Conservation (phyloP, 2,888 invertebrate genomes). For the Mythimna ferrago region DNA sequence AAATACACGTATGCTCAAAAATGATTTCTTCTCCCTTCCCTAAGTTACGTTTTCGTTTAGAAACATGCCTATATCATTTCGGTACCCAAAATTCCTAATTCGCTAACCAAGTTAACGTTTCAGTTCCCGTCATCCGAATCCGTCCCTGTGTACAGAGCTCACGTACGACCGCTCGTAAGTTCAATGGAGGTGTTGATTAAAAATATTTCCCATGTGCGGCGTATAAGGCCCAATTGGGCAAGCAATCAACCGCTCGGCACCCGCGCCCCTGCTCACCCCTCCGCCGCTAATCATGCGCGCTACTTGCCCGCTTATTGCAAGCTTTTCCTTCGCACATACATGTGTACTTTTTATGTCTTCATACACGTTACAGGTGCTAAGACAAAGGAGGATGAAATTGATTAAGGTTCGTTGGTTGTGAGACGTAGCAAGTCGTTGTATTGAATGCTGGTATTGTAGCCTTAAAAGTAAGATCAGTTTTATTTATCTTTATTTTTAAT, state of each 20-base stretch:
- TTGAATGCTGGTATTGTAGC: not conserved
- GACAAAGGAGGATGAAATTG: constrained; percentile 62
- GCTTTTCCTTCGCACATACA: constrained; percentile 55
- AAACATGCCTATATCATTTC: too few relatives aligned
- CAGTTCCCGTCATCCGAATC: constrained; percentile 65
- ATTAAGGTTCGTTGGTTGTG: constrained; percentile 32
- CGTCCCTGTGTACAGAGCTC: constrained; percentile 84
- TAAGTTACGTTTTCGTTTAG: too few relatives aligned
- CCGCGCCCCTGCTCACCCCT: constrained; percentile 69
- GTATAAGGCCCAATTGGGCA: constrained; percentile 91
- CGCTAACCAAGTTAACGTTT: constrained; percentile 8
- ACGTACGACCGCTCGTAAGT: constrained; percentile 91
- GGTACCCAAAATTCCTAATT: too few relatives aligned
- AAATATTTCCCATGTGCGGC: constrained; percentile 91
- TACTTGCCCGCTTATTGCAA: constrained; percentile 68
- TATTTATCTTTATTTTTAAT: not conserved
- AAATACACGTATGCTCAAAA: too few relatives aligned
- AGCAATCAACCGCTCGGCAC: constrained; percentile 87
- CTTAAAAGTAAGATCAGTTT: not conserved
- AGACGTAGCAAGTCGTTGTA: constrained; percentile 7
- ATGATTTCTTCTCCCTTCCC: too few relatives aligned
- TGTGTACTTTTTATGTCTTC: constrained; percentile 60
- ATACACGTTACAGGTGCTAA: constrained; percentile 61
- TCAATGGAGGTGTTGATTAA: constrained; percentile 92
- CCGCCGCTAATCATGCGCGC: constrained; percentile 85